These are phyloP conservation scores for Pipistrellus kuhlii DNA, from an alignment of 2,797 vertebrate species.

Conservation along the genomic window DNA sequence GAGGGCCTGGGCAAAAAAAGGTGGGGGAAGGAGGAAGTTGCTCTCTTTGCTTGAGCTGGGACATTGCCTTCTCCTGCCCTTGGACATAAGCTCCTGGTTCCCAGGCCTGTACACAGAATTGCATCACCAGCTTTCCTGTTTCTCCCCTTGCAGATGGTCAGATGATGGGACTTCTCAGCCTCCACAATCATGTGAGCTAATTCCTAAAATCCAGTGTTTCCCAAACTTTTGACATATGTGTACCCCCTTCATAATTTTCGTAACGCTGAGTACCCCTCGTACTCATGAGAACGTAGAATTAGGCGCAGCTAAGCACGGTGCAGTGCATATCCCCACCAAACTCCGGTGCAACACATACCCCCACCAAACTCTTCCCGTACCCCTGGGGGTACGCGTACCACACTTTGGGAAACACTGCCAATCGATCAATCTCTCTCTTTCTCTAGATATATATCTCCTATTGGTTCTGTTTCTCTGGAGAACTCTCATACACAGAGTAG, in stretches of 20 bases:
- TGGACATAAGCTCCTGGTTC: fast-evolving
- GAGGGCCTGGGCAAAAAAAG: neutral
- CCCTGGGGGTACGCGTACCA: no score
- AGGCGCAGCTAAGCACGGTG: no score
- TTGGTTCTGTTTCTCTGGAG: neutral
- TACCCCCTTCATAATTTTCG: no score
- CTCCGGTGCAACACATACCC: no score
- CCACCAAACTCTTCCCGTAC: no score
- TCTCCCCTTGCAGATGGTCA: neutral
- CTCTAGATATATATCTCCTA: neutral
- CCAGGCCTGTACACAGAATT: neutral
- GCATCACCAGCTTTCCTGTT: neutral
- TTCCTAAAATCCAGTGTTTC: no score
- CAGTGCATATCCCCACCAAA: no score
- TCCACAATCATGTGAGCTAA: neutral
- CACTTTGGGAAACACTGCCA: no score
- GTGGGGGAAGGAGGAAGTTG: neutral
- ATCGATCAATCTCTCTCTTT: neutral
- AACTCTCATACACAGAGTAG: neutral
- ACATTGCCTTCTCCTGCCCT: neutral
- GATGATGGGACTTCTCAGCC: neutral
- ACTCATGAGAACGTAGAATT: no score
- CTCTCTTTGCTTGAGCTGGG: neutral
- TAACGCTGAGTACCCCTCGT: no score
- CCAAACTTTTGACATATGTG: no score